Conservation (phyloP, 2,113 vertebrate species). For the Erythrolamprus reginae region DNA sequence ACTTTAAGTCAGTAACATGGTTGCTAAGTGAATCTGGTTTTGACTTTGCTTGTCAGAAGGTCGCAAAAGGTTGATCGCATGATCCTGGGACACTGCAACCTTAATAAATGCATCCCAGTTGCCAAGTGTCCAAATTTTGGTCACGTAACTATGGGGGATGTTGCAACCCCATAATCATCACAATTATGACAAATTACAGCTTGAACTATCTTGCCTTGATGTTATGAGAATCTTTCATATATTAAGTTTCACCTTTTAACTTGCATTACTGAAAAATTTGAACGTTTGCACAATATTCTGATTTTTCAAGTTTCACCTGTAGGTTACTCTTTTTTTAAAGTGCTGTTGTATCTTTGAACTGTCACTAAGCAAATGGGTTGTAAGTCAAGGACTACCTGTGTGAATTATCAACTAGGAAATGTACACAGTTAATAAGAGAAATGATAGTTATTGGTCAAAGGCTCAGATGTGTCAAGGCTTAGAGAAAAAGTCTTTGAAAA, state of each 20-base stretch:
- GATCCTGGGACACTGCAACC: not conserved
- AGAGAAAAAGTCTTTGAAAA: constrained; percentile 9
- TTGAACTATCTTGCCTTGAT: too few species aligned
- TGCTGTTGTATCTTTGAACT: not conserved
- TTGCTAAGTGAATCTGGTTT: not conserved
- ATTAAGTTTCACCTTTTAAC: too few species aligned
- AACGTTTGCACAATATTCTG: too few species aligned
- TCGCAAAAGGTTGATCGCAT: not conserved
- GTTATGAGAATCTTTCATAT: too few species aligned
- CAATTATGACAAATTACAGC: too few species aligned
- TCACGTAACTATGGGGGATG: not conserved
- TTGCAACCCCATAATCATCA: too few species aligned
- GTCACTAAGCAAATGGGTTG: not conserved
- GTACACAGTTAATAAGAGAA: constrained; percentile 21
- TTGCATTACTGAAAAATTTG: too few species aligned
- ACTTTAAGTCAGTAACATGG: not conserved
- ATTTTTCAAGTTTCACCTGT: too few species aligned
- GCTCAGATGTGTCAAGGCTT: not conserved
- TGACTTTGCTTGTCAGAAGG: not conserved
- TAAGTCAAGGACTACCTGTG: not conserved
- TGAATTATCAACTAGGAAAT: constrained; percentile 25
- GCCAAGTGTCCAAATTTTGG: not conserved
- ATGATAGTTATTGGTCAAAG: not conserved
- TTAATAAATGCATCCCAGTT: not conserved
- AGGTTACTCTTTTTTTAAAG: too few species aligned